Conservation (phyloP, 1,140 invertebrate genomes). For the Phthorimaea operculella region DNA sequence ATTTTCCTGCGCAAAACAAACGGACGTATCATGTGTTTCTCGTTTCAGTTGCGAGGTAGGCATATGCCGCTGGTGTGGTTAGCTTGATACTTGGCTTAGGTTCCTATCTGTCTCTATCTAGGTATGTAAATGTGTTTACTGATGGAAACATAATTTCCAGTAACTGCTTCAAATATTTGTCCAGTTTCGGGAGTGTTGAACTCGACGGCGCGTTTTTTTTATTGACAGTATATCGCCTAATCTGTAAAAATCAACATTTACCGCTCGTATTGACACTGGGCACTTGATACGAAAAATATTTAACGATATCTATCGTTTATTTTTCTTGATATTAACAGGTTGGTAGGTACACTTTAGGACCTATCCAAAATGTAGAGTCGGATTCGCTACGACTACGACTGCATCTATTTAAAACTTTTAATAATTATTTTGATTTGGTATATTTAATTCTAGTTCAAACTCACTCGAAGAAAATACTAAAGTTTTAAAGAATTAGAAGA, state of each 20-base stretch:
- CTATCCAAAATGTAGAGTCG: not conserved
- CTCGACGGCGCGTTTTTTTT: constrained; percentile 22
- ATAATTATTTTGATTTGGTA: too few relatives aligned
- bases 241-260: constrained; percentile 54
- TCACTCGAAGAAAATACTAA: too few relatives aligned
- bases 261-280: constrained; percentile 33
- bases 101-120: too few relatives aligned
- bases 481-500: too few relatives aligned
- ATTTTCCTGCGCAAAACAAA: too few relatives aligned
- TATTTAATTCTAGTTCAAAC: too few relatives aligned
- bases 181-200: constrained; percentile 2
- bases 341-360: not conserved
- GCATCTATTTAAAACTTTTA: too few relatives aligned
- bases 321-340: constrained; percentile 35
- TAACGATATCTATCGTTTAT: constrained; percentile 25
- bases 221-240: constrained; percentile 36
- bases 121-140: not conserved
- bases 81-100: too few relatives aligned
- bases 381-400: not conserved
- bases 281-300: constrained; percentile 57
- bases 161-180: constrained; percentile 1
- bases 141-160: constrained; percentile 2
- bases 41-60: too few relatives aligned
- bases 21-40: too few relatives aligned
- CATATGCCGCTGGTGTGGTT: too few relatives aligned